Evolutionary conservation across 2,113 vertebrate species (phyloP).

Genomic region (Lepus americanus): DNA sequence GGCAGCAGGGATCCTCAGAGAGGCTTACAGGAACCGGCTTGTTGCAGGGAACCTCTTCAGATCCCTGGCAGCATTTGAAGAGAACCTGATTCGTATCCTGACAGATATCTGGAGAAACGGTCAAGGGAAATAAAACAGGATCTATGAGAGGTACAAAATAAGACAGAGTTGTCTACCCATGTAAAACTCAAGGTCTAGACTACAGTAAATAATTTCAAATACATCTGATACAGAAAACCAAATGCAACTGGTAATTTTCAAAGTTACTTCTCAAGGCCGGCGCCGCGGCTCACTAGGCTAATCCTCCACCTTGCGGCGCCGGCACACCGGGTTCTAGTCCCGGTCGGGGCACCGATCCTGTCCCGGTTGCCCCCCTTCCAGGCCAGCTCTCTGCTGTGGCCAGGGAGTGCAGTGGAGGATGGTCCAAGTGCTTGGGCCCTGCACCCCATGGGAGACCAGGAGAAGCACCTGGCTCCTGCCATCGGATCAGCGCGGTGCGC

Average conservation of each 20-base stretch:
- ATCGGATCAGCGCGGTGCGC: too few species aligned
- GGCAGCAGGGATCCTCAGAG: conserved; percentile 95
- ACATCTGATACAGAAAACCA: conserved; percentile 47
- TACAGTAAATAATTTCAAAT: background rate
- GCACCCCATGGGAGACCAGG: too few species aligned
- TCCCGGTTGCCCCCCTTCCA: too few species aligned
- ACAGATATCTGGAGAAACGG: conserved; percentile 92
- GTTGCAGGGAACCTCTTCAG: conserved; percentile 94
- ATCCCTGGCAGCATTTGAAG: conserved; percentile 95
- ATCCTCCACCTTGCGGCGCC: too few species aligned
- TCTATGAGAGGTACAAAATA: conserved; percentile 24
- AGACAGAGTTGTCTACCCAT: background rate
- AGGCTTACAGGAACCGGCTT: conserved; percentile 94
- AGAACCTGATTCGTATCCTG: conserved; percentile 96
- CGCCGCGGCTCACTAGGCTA: too few species aligned
- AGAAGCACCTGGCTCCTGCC: too few species aligned
- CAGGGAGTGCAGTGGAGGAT: too few species aligned
- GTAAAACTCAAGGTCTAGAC: conserved; percentile 17
- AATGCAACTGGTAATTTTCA: conserved; percentile 33
- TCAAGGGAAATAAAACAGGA: conserved; percentile 87
- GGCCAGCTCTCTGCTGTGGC: too few species aligned
- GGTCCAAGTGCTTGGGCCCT: too few species aligned
- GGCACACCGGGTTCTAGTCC: too few species aligned
- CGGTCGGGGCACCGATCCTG: too few species aligned
- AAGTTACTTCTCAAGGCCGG: conserved; percentile 52